Evolutionary conservation across 2,888 invertebrate genomes (phyloP).

Genomic region (Aleiodes alternator): DNA sequence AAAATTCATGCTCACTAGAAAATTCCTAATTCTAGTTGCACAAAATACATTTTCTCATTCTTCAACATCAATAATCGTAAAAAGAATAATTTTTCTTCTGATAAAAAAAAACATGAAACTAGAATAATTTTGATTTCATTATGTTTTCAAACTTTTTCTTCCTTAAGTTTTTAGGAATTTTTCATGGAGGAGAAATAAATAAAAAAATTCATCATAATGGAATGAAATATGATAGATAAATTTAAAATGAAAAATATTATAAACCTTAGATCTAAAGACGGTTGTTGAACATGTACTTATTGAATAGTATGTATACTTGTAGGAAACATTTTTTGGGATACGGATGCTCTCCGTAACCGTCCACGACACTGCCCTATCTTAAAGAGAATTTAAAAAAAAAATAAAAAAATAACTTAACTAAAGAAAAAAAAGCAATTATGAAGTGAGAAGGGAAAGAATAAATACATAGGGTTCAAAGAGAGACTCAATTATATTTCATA

Average conservation of each 20-base stretch:
- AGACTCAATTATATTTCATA: conserved; percentile 45
- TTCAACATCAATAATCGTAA: too few relatives aligned
- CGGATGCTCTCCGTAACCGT: conserved; percentile 73
- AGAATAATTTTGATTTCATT: background rate
- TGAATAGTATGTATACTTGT: conserved; percentile 73
- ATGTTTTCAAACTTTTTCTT: conserved; percentile 13
- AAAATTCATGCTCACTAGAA: too few relatives aligned
- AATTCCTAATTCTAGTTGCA: too few relatives aligned
- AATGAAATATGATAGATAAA: conserved; percentile 52
- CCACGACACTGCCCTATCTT: conserved; percentile 74
- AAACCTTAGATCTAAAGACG: conserved; percentile 71
- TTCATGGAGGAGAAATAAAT: conserved; percentile 27
- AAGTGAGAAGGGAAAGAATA: conserved; percentile 37
- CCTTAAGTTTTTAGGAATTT: conserved; percentile 26
- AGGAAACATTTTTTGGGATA: conserved; percentile 70
- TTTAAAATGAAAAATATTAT: conserved; percentile 54
- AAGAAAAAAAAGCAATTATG: conserved; percentile 37
- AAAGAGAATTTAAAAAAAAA: conserved; percentile 55
- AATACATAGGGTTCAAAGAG: conserved; percentile 12
- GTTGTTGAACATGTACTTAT: conserved; percentile 74
- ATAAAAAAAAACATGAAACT: background rate
- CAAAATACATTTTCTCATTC: too few relatives aligned
- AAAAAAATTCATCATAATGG: conserved; percentile 59
- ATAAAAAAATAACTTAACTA: conserved; percentile 36
- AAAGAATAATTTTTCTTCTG: background rate